Conservation (phyloP, 2,888 invertebrate genomes). For the Trissolcus brochymenae region DNA sequence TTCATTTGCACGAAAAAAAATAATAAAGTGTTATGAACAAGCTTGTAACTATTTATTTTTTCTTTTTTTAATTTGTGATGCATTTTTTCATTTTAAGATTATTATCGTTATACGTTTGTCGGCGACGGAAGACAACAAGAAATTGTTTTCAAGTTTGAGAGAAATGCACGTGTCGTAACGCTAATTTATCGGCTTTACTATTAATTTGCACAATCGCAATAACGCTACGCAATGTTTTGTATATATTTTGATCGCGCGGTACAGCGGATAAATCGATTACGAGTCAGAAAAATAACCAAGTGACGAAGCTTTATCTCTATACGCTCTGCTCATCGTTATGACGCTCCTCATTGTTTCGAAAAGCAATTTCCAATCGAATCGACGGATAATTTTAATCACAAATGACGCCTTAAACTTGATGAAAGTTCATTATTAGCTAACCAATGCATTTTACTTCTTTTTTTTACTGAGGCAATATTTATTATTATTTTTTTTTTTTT, state of each 20-base stretch:
- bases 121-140: neutral
- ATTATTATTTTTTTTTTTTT: too few relatives aligned
- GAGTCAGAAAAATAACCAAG: slow-evolving; percentile 11
- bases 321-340: slow-evolving; percentile 9
- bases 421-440: slow-evolving; percentile 6
- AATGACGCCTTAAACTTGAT: slow-evolving; percentile 1
- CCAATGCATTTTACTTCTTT: neutral
- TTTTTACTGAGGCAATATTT: neutral
- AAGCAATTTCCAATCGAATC: slow-evolving; percentile 4
- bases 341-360: slow-evolving; percentile 11
- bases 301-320: slow-evolving; percentile 5
- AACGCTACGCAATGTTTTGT: slow-evolving; percentile 1
- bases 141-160: neutral
- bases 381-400: neutral
- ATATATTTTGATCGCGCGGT: too few relatives aligned
- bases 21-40: too few relatives aligned
- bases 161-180: slow-evolving; percentile 3
- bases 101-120: too few relatives aligned
- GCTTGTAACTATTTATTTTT: too few relatives aligned
- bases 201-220: slow-evolving; percentile 12
- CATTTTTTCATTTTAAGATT: too few relatives aligned
- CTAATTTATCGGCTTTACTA: slow-evolving; percentile 10
- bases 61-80: too few relatives aligned
- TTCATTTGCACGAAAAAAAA: too few relatives aligned
- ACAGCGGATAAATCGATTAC: too few relatives aligned